phyloP scores from a whole-genome alignment of 1,140 invertebrate species.

The Euborellia annulipes region DNA sequence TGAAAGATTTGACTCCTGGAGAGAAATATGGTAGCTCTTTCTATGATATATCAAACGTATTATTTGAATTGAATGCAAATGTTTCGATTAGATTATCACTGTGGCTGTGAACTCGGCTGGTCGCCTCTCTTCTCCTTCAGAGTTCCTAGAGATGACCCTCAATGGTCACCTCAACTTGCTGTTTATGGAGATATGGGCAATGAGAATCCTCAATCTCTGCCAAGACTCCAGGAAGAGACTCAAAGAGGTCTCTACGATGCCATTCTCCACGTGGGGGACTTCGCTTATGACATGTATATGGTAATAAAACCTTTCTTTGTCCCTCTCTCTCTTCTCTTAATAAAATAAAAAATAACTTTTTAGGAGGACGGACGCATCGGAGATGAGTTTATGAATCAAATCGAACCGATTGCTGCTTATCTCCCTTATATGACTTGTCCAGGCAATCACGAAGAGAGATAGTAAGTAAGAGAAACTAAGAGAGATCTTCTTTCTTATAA shows the following conservation, averaged over 20 bases:
- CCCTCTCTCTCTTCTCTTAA: too few relatives aligned
- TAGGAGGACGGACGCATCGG: slow-evolving; percentile 58
- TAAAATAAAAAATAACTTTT: too few relatives aligned
- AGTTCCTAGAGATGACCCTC: slow-evolving; percentile 41
- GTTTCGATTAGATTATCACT: slow-evolving; percentile 53
- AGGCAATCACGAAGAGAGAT: slow-evolving; percentile 78
- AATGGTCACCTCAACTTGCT: slow-evolving; percentile 65
- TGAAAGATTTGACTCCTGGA: slow-evolving; percentile 39
- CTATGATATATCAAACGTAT: too few relatives aligned
- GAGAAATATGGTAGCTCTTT: slow-evolving; percentile 46
- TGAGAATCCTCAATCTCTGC: slow-evolving; percentile 69
- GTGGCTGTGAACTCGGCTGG: slow-evolving; percentile 64
- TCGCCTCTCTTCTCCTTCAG: slow-evolving; percentile 60
- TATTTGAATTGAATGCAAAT: too few relatives aligned
- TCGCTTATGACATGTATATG: slow-evolving; percentile 88
- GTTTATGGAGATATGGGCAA: slow-evolving; percentile 88
- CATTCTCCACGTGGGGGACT: slow-evolving; percentile 85
- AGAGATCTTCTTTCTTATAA: too few relatives aligned
- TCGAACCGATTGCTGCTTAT: slow-evolving; percentile 70
- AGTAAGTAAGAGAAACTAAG: slow-evolving; percentile 58
- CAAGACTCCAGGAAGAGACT: slow-evolving; percentile 63
- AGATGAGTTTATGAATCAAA: slow-evolving; percentile 81
- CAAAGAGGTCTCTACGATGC: slow-evolving; percentile 68
- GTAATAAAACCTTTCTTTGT: too few relatives aligned
- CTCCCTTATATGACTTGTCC: slow-evolving; percentile 85